Base-by-base conservation (phyloP, 2,888 invertebrate genomes). In the Drosophila paucipuncta region DNA sequence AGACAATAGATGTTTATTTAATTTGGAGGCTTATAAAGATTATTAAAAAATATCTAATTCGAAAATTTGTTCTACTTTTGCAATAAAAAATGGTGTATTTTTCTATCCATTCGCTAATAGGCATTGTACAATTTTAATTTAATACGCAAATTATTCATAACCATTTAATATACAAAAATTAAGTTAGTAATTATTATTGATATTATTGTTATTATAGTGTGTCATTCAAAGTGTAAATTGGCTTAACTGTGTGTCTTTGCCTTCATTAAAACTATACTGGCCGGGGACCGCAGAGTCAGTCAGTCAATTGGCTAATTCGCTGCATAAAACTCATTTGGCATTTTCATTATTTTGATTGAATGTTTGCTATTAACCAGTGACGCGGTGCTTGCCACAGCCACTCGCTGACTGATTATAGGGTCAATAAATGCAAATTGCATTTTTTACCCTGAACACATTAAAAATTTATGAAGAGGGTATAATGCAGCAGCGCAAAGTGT, bases 391-490 rank as follows among this genome's bases (percentile, higher is more conserved):
- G 60, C 47, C 35, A 41, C 65, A 66, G 53, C 52, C 62, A 52
- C 50, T 64, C 67, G 59, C 54, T 49, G 61, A 75, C 71, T 82
- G 82, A 86, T 72, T 72, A 74, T 70, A 65, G 59, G 72, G 79
- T 68, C 61, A 72, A 68, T 81, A 89, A 86, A 85, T 83, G 82
- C 75, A 89, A 85, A 86, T 86, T 89, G 61, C 74, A 73, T 79
- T 22, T 43, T 47, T 47, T 9, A 25, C 16, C 16, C 16, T 9
- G 16, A 47, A 25, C 25, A 16, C 25, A 47, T 25, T 25, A 25
- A 47, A 9, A 9, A 25, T 25, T 0, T 1, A 47, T 28, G 0
- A 47, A 16, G 2, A 3, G 47, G 7, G 47, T 25, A 16, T 25
- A 16, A 47, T 47, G 47, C 16, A 22, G n/a, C 13, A 13, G 13